These are phyloP conservation scores for Monoplex corrugatus DNA, from an alignment of 2,888 invertebrate species.

Conservation along the genomic window DNA sequence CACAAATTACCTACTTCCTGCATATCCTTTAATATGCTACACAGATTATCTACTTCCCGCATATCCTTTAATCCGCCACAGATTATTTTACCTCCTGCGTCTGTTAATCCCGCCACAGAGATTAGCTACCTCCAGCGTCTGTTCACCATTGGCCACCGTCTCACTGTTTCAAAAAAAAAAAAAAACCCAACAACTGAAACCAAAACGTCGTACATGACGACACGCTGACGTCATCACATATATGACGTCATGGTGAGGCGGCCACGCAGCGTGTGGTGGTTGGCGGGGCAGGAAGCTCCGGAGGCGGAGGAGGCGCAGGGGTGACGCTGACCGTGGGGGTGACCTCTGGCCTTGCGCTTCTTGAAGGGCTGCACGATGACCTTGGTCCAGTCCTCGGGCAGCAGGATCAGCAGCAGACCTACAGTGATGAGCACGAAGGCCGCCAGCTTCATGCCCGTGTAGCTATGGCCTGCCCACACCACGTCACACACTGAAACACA, in stretches of 20 bases:
- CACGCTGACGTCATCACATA: constrained; percentile 46
- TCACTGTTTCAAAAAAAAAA: no score
- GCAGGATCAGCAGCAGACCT: constrained; percentile 96
- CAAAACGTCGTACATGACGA: background rate
- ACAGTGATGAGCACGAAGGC: constrained; percentile 94
- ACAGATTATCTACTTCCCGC: no score
- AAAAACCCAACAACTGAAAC: background rate
- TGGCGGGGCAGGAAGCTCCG: background rate
- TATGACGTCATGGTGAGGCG: constrained; percentile 57
- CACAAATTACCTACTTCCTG: no score
- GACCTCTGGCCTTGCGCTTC: constrained; percentile 45
- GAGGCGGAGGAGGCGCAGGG: background rate
- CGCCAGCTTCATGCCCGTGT: constrained; percentile 97
- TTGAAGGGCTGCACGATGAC: constrained; percentile 54
- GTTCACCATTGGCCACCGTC: no score
- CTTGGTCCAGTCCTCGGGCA: constrained; percentile 94
- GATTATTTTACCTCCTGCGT: no score
- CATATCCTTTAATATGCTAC: no score
- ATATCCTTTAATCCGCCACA: no score
- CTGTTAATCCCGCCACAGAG: no score
- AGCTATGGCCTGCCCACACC: constrained; percentile 85
- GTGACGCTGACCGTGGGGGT: constrained; percentile 17
- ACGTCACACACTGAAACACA: constrained; percentile 60
- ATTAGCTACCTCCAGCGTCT: no score
- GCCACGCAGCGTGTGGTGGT: constrained; percentile 52